Percentiles rank a stretch among this genome's conserved stretches.
Evolutionary conservation across 2,797 vertebrate species (phyloP).

Genomic region (Cichlasoma orientale): DNA sequence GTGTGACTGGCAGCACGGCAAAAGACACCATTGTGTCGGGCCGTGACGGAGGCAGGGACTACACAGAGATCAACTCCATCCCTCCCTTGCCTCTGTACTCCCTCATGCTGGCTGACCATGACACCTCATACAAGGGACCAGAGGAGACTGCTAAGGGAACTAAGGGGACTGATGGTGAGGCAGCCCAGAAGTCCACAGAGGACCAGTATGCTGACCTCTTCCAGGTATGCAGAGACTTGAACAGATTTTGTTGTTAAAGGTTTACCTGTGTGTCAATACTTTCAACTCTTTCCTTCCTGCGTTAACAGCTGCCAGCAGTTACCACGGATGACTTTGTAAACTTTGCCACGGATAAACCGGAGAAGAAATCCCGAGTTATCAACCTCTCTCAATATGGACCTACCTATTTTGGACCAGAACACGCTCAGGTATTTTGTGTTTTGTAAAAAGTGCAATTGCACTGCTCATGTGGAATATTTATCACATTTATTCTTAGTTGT

Average conservation of each 20-base stretch:
- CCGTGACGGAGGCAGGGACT: slow-evolving; percentile 94
- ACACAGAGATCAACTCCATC: slow-evolving; percentile 99
- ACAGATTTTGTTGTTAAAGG: not conserved
- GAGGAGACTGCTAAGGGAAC: slow-evolving; percentile 87
- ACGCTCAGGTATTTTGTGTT: slow-evolving; percentile 83
- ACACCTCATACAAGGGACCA: slow-evolving; percentile 87
- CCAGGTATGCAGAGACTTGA: slow-evolving; percentile 71
- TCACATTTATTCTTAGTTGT: no score
- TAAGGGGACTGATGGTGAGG: slow-evolving; percentile 80
- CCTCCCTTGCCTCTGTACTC: slow-evolving; percentile 93
- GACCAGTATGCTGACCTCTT: slow-evolving; percentile 96
- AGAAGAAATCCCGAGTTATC: slow-evolving; percentile 93
- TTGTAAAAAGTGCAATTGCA: not conserved
- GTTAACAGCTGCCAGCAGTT: slow-evolving; percentile 80
- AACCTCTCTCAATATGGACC: slow-evolving; percentile 97
- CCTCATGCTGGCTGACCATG: slow-evolving; percentile 92
- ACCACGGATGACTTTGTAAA: slow-evolving; percentile 94
- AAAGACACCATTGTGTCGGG: slow-evolving; percentile 96
- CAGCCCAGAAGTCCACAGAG: slow-evolving; percentile 79
- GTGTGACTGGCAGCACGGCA: slow-evolving; percentile 96
- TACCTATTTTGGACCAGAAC: slow-evolving; percentile 94
- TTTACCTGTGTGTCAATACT: not conserved
- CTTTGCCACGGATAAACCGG: slow-evolving; percentile 93
- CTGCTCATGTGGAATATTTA: no score
- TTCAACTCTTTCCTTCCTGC: not conserved